Percentiles rank a stretch among this genome's conserved stretches.
Conservation (phyloP, 2,797 vertebrate species). For the Hapalemur alaotrensis region DNA sequence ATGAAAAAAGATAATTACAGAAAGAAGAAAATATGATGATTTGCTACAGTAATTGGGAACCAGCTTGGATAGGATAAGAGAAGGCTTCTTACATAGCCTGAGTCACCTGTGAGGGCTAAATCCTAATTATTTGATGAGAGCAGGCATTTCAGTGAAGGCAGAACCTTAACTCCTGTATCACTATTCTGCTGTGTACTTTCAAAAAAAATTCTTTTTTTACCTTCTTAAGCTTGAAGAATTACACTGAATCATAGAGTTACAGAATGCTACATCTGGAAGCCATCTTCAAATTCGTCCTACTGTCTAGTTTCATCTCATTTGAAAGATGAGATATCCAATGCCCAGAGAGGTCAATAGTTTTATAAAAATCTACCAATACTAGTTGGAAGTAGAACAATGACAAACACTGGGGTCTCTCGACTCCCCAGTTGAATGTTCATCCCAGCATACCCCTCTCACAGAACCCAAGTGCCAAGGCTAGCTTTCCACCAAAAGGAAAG, state of each 20-base stretch:
- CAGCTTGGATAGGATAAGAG: not conserved
- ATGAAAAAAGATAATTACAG: not conserved
- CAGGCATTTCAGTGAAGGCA: not conserved
- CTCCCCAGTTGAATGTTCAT: not conserved
- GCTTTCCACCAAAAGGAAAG: not conserved
- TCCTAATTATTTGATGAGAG: not conserved
- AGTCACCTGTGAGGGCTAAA: not conserved
- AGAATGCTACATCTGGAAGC: not conserved
- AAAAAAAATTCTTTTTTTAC: not conserved
- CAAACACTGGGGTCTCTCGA: not conserved
- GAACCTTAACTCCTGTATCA: not conserved
- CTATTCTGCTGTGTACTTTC: not conserved
- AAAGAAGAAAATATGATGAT: not conserved
- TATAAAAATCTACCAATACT: not conserved
- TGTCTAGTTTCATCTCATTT: not conserved
- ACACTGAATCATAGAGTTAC: not conserved
- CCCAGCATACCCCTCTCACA: fast-evolving
- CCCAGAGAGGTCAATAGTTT: not conserved
- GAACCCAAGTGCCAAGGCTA: not conserved
- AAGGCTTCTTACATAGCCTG: not conserved
- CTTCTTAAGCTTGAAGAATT: not conserved
- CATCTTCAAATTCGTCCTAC: not conserved
- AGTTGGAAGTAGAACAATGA: not conserved
- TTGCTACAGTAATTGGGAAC: not conserved
- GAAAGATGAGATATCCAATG: not conserved